phyloP scores from a whole-genome alignment of 2,888 invertebrate genomes.

The Pollenia angustigena region DNA sequence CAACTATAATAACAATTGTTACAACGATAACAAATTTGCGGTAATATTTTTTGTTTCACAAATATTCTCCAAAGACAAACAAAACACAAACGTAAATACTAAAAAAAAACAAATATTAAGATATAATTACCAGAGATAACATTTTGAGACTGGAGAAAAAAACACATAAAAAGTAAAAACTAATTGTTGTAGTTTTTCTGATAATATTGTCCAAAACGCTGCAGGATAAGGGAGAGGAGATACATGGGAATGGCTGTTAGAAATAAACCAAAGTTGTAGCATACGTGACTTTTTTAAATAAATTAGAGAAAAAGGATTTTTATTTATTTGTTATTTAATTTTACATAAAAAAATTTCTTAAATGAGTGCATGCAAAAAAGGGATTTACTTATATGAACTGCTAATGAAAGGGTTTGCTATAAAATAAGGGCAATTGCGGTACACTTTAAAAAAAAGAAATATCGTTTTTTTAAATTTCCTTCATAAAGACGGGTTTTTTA shows the following conservation, averaged over 20 bases:
- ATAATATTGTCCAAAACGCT: conserved; percentile 46
- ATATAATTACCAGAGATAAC: conserved; percentile 68
- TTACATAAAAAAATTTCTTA: neutral
- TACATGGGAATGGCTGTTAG: conserved; percentile 4
- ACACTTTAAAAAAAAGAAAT: too few relatives aligned
- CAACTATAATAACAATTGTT: conserved; percentile 27
- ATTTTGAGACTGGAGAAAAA: conserved; percentile 9
- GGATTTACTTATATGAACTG: too few relatives aligned
- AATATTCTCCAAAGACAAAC: conserved; percentile 22
- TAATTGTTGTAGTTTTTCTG: conserved; percentile 48
- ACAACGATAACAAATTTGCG: conserved; percentile 47
- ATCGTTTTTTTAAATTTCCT: too few relatives aligned
- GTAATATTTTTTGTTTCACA: neutral
- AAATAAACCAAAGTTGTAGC: conserved; percentile 54
- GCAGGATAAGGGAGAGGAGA: neutral
- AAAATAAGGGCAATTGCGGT: too few relatives aligned
- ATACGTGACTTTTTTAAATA: conserved; percentile 56
- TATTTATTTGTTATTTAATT: neutral
- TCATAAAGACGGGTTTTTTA: too few relatives aligned
- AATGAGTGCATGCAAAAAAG: too few relatives aligned
- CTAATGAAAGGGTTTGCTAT: too few relatives aligned
- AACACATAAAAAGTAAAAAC: conserved; percentile 17
- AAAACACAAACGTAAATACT: conserved; percentile 22
- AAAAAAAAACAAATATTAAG: conserved; percentile 46
- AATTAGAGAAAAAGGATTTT: conserved; percentile 26